These are phyloP conservation scores for Danaus plexippus DNA, from an alignment of 1,140 invertebrate genomes.

Conservation along the genomic window DNA sequence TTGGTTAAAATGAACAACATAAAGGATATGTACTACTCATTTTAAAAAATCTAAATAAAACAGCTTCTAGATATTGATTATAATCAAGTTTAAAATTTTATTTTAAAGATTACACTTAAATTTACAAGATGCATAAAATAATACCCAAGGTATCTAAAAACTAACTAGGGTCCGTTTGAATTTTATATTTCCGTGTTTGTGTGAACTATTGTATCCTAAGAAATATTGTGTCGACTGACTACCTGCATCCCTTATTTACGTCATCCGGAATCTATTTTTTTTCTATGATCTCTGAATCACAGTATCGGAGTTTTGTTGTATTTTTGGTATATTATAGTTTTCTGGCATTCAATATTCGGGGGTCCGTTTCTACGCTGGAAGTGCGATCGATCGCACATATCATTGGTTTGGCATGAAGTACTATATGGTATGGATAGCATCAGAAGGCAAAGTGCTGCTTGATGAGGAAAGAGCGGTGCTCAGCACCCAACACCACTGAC, in stretches of 20 bases:
- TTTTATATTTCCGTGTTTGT: neutral
- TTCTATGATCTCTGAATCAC: constrained; percentile 40
- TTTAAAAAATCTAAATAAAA: too few relatives aligned
- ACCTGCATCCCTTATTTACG: constrained; percentile 22
- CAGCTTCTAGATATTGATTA: too few relatives aligned
- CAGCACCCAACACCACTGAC: constrained; percentile 49
- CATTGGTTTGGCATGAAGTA: constrained; percentile 51
- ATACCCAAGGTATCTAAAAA: too few relatives aligned
- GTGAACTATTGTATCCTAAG: constrained; percentile 6
- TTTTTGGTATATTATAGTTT: constrained; percentile 27
- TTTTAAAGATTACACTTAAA: too few relatives aligned
- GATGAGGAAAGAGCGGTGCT: constrained; percentile 56
- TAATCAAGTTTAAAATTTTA: too few relatives aligned
- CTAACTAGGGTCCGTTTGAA: too few relatives aligned
- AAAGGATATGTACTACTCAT: too few relatives aligned
- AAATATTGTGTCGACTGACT: neutral
- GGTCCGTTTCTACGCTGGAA: constrained; percentile 59
- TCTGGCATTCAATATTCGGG: constrained; percentile 24
- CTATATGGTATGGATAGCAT: constrained; percentile 45
- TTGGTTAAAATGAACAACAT: too few relatives aligned
- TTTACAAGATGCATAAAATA: too few relatives aligned
- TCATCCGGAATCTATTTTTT: constrained; percentile 36
- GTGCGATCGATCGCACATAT: constrained; percentile 21
- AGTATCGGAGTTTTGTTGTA: constrained; percentile 32
- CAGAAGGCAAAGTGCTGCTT: constrained; percentile 35